Conservation (phyloP, 2,888 invertebrate species). For the Taphrorychus bicolor region DNA sequence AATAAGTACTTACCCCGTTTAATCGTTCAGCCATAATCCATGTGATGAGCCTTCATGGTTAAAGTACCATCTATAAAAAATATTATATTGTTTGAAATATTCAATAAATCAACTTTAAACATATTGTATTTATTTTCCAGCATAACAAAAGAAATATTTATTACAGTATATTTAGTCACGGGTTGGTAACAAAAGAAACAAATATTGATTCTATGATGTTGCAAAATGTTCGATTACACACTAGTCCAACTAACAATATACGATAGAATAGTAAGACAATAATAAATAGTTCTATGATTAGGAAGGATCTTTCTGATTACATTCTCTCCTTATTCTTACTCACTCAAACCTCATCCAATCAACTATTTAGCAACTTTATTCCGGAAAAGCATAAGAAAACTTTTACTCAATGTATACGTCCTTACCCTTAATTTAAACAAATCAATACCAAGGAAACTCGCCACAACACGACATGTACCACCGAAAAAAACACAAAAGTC, state of each 20-base stretch:
- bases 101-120: too few species aligned
- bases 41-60: constrained; percentile 20
- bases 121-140: too few species aligned
- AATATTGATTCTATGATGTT: neutral
- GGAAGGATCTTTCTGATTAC: neutral
- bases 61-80: constrained; percentile 21
- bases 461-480: constrained; percentile 14
- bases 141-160: too few species aligned
- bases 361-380: neutral
- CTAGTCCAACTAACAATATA: too few species aligned
- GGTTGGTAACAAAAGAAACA: neutral
- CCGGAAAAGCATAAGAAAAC: neutral
- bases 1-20: constrained; percentile 6
- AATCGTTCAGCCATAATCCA: constrained; percentile 22
- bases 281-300: too few species aligned
- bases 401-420: constrained; percentile 1
- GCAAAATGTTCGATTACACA: neutral
- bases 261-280: too few species aligned
- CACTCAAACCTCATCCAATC: neutral
- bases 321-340: neutral
- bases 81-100: neutral
- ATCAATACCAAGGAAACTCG: constrained; percentile 24
- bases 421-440: constrained; percentile 29
- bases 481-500: neutral
- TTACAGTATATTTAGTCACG: neutral